Conservation (phyloP, 1,140 invertebrate genomes). For the Ceratina japonica region DNA sequence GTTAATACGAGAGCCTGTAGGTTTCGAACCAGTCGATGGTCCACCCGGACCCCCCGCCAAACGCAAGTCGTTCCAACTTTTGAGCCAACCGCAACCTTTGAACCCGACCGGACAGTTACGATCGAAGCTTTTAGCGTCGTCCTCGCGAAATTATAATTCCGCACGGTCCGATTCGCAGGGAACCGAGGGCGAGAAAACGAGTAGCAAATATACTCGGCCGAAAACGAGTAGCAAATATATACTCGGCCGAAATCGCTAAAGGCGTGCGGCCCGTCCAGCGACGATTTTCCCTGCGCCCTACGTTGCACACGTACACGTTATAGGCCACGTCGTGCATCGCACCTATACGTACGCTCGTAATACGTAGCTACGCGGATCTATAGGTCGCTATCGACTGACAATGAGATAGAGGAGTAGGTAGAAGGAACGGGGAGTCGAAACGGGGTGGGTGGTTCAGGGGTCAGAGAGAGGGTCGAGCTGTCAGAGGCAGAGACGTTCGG, state of each 20-base stretch:
- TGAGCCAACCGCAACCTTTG: constrained; percentile 42
- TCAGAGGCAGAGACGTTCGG: constrained; percentile 77
- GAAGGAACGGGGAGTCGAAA: constrained; percentile 6
- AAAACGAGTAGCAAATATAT: too few species aligned
- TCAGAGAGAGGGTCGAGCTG: constrained; percentile 72
- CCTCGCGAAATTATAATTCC: neutral
- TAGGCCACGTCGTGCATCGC: too few species aligned
- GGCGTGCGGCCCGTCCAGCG: too few species aligned
- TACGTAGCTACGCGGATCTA: too few species aligned
- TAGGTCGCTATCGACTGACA: constrained; percentile 34
- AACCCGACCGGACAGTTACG: too few species aligned
- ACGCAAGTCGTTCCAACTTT: constrained; percentile 38
- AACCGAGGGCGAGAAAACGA: constrained; percentile 30
- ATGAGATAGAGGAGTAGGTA: constrained; percentile 39
- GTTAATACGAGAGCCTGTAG: constrained; percentile 71
- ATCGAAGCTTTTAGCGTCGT: neutral
- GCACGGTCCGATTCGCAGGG: constrained; percentile 4
- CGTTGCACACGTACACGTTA: too few species aligned
- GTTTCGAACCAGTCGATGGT: constrained; percentile 64
- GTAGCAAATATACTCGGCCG: too few species aligned
- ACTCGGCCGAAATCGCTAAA: too few species aligned
- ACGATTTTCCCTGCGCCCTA: too few species aligned
- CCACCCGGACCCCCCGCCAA: constrained; percentile 63
- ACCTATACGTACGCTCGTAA: too few species aligned
- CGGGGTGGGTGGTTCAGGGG: constrained; percentile 32